Conservation (phyloP, 2,888 invertebrate genomes). For the Catocala fraxini region DNA sequence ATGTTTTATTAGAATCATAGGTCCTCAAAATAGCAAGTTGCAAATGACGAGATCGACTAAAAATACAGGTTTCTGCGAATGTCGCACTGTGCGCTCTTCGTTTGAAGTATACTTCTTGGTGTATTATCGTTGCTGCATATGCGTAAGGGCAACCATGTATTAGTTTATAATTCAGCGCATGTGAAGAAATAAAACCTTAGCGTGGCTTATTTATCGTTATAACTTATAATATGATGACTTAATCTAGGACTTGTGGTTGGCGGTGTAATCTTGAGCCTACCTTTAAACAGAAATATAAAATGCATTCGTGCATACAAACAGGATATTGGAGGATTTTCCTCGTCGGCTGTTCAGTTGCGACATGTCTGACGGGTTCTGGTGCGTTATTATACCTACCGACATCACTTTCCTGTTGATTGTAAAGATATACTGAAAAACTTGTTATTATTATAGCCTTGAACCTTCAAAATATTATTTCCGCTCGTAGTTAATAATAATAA, state of each 20-base stretch:
- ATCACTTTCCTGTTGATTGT: conserved; percentile 49
- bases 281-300: conserved; percentile 56
- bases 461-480: conserved; percentile 17
- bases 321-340: conserved; percentile 79
- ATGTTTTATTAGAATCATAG: conserved; percentile 14
- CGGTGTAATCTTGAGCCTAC: conserved; percentile 53
- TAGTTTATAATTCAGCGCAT: too few species aligned
- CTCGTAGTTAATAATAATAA: neutral
- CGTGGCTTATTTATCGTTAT: conserved; percentile 31
- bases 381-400: conserved; percentile 55
- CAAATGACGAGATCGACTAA: conserved; percentile 9
- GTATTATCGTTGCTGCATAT: too few species aligned
- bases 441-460: conserved; percentile 34
- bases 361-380: conserved; percentile 59
- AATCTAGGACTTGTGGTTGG: conserved; percentile 56
- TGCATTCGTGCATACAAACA: conserved; percentile 69
- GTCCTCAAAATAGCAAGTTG: conserved; percentile 1
- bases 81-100: too few species aligned
- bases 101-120: too few species aligned
- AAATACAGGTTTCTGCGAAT: conserved; percentile 7
- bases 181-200: conserved; percentile 28
- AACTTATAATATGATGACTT: conserved; percentile 48
- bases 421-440: conserved; percentile 43
- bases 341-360: conserved; percentile 56
- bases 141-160: too few species aligned